Conservation (phyloP, 2,113 vertebrate genomes). For the Thalassarche chlororhynchos region DNA sequence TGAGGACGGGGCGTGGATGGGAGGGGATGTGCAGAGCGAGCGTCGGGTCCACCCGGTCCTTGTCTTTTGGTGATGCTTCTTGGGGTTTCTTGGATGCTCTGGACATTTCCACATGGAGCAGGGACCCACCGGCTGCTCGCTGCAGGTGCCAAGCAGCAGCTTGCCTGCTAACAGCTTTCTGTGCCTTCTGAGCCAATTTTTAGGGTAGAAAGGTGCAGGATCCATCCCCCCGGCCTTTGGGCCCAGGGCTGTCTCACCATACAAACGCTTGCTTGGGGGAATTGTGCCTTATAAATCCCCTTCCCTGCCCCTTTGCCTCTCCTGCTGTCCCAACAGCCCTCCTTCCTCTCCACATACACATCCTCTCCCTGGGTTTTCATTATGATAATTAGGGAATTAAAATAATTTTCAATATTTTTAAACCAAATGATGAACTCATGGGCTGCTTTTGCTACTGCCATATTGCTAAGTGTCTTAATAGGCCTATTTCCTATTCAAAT, state of each 20-base stretch:
- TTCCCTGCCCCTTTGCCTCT: background rate
- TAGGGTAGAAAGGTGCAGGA: background rate
- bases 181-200: background rate
- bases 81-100: background rate
- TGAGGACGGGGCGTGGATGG: background rate
- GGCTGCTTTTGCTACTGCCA: conserved; percentile 15
- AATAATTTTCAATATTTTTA: background rate
- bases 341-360: background rate
- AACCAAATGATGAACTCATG: background rate
- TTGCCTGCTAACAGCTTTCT: background rate
- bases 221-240: background rate
- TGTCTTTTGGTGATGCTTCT: background rate
- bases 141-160: background rate
- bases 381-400: background rate
- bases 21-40: background rate
- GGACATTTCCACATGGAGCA: background rate
- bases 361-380: background rate
- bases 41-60: fast-evolving
- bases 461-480: conserved; percentile 55
- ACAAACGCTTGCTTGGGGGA: background rate
- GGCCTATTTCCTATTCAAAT: background rate
- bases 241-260: fast-evolving
- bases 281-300: background rate
- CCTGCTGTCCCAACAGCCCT: background rate
- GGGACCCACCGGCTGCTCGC: background rate